Conservation (phyloP, 2,888 invertebrate species). For the Operophtera brumata region DNA sequence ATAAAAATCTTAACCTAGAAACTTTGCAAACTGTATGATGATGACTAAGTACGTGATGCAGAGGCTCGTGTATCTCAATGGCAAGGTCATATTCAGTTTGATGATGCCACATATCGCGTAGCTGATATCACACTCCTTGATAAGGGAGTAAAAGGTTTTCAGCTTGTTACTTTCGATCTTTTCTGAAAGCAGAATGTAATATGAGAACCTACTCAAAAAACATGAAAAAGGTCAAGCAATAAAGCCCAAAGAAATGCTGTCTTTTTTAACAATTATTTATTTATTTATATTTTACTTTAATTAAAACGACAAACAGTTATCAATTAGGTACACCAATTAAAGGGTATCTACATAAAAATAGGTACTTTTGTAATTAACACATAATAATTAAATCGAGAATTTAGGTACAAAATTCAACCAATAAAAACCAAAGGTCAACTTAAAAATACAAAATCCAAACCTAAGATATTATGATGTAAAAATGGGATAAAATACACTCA, state of each 20-base stretch:
- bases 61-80: constrained; percentile 57
- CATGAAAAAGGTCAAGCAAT: neutral
- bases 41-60: constrained; percentile 66
- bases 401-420: too few species aligned
- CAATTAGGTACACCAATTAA: too few species aligned
- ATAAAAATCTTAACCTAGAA: constrained; percentile 45
- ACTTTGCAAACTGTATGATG: constrained; percentile 64
- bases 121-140: constrained; percentile 4
- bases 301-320: too few species aligned
- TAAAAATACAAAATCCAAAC: too few species aligned
- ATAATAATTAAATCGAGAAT: too few species aligned
- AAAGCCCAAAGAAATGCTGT: neutral
- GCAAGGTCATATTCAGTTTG: constrained; percentile 60
- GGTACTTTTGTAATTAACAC: too few species aligned
- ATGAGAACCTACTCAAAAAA: neutral
- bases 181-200: constrained; percentile 51
- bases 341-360: too few species aligned
- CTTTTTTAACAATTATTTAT: too few species aligned
- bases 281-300: too few species aligned
- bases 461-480: too few species aligned
- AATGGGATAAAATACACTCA: constrained; percentile 30
- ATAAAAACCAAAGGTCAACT: too few species aligned
- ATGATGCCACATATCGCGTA: constrained; percentile 59
- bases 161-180: constrained; percentile 55
- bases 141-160: constrained; percentile 49